A percentile compares a stretch with the other conserved stretches of the same genome.
Evolutionary conservation across 2,888 invertebrate genomes (phyloP).

Genomic region (Drosophila monieri): DNA sequence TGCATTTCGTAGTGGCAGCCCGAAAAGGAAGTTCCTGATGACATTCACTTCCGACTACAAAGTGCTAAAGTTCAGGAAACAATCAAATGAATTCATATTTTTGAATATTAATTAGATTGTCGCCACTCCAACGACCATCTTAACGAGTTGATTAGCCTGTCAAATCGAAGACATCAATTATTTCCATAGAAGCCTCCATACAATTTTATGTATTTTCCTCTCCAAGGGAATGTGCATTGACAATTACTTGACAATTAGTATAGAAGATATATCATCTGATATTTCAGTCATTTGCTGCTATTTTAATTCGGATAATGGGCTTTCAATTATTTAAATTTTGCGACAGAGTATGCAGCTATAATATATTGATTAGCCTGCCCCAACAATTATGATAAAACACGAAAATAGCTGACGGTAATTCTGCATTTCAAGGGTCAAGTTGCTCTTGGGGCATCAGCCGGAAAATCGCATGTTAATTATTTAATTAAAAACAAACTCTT

Average conservation of each 20-base stretch:
- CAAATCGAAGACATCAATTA: not conserved
- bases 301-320: not conserved
- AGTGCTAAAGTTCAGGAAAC: not conserved
- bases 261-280: not conserved
- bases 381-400: not conserved
- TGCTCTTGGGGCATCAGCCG: not conserved
- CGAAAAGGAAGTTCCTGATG: constrained; percentile 23
- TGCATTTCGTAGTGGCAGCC: constrained; percentile 56
- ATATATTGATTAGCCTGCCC: not conserved
- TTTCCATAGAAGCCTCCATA: not conserved
- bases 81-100: not conserved
- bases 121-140: not conserved
- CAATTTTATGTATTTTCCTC: not conserved
- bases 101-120: not conserved
- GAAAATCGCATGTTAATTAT: constrained; percentile 17
- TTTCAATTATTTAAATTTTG: constrained; percentile 1
- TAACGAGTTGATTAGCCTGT: not conserved
- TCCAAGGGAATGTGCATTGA: not conserved
- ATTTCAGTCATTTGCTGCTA: not conserved
- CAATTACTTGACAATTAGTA: no score
- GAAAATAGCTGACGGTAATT: not conserved
- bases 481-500: constrained; percentile 22
- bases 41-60: constrained; percentile 4
- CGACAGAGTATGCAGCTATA: not conserved
- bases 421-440: constrained; percentile 1